Percentiles rank a stretch among this genome's conserved stretches.
phyloP scores from a whole-genome alignment of 1,140 invertebrate genomes.

The Rhagoletis pomonella region DNA sequence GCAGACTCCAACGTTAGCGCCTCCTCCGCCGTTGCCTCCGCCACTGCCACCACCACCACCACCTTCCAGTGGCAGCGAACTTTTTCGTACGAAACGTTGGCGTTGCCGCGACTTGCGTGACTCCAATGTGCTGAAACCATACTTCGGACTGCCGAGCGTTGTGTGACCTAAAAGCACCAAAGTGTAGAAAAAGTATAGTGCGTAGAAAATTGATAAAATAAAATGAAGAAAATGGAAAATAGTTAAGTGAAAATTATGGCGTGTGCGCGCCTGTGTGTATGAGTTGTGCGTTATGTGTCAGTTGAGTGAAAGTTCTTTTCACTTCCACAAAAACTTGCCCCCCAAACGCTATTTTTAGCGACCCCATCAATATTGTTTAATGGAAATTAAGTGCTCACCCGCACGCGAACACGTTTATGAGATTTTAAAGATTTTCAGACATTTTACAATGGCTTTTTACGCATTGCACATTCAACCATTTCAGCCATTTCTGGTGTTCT shows the following conservation, averaged over 20 bases:
- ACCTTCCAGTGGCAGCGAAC: conserved; percentile 70
- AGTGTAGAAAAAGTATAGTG: conserved; percentile 11
- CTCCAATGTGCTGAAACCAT: conserved; percentile 73
- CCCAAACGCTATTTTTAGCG: conserved; percentile 32
- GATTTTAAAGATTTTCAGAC: conserved; percentile 39
- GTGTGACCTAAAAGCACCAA: conserved; percentile 65
- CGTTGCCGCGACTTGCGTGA: conserved; percentile 72
- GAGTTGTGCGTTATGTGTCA: conserved; percentile 5
- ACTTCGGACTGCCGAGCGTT: conserved; percentile 71
- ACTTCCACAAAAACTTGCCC: neutral
- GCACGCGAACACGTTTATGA: conserved; percentile 8
- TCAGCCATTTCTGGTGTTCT: neutral
- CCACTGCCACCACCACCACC: neutral
- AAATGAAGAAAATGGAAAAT: neutral
- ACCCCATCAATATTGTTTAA: conserved; percentile 53
- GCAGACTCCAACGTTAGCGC: neutral
- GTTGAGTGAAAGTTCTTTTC: conserved; percentile 47
- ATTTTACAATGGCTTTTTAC: conserved; percentile 7
- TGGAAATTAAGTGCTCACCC: conserved; percentile 54
- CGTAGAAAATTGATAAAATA: neutral
- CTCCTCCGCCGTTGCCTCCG: neutral
- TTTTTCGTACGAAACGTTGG: conserved; percentile 69
- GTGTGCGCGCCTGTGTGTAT: neutral
- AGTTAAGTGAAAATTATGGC: neutral
- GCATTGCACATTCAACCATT: neutral